Base-by-base conservation (phyloP, 2,113 vertebrate genomes). In the Eptesicus fuscus region DNA sequence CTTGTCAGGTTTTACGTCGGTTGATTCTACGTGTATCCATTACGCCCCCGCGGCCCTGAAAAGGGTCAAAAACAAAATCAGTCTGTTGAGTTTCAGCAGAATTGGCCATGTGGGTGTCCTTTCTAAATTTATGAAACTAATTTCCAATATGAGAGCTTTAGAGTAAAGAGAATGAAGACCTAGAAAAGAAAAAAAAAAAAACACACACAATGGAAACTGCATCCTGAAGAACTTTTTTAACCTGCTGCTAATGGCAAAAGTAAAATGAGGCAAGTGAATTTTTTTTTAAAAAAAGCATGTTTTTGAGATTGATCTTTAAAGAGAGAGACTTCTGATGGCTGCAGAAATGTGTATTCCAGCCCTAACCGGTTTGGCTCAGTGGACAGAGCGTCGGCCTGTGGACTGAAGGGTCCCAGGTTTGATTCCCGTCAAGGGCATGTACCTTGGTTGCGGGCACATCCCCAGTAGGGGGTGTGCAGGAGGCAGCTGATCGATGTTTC, bases 1-100 rank as follows among this genome's bases (percentile, higher is more conserved):
- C 35, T 94, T 96, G 90, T 95, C 32, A 73, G 76, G 71, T 93
- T 95, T 86, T 97, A 95, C 61, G 77, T 85, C 59, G 67, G 78
- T 63, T 35, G 95, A 30, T 3, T 7, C 40, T 32, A 96, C 30
- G 16, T 49, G 83, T 92, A 96, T 32, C 61, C 25, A 2, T 87
- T 91, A 42, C 22, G 40, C n/a, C 71, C 23, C 37, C 4, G 10
- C 65, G 30, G 18, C 16, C 61, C 6, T n/a, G 32, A n/a, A 32
- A 35, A 53, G 76, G 5, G 5, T 7, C 16, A 87, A 59, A 71
- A 83, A 25, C 77, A 69, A 93, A 91, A 96, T 32, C 28, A 85
- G 85, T 0, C 0, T 3, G 80, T 65, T 53, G 3, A 1, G 3
- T 76, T 95, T 74, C 65, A 67, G 51, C 69, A 44, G 91, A 93